Percentiles rank a stretch among this genome's conserved stretches.
phyloP scores from a whole-genome alignment of 2,113 vertebrate species.

The Urocolius indicus region DNA sequence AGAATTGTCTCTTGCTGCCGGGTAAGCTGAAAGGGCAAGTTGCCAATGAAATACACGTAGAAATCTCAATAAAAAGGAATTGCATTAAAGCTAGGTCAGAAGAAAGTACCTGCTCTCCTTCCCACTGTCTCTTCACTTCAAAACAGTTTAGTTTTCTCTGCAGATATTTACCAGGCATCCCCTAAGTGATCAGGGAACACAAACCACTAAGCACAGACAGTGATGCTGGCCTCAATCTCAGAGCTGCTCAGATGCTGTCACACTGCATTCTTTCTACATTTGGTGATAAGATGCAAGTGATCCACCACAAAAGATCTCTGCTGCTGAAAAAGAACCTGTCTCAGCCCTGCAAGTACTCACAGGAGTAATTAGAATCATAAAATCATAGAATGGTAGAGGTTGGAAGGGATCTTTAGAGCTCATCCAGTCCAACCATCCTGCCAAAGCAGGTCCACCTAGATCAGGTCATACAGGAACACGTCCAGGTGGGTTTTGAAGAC shows the following conservation, averaged over 20 bases:
- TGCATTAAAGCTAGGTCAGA: not conserved
- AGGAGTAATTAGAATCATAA: not conserved
- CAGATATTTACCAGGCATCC: not conserved
- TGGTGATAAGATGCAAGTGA: not conserved
- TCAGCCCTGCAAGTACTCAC: not conserved
- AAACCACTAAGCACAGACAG: not conserved
- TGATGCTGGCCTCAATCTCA: not conserved
- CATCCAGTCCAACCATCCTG: too few species aligned
- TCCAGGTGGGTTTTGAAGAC: too few species aligned
- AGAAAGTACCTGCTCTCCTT: not conserved
- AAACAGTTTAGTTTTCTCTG: not conserved
- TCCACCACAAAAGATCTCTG: not conserved
- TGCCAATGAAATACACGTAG: not conserved
- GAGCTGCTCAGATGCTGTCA: not conserved
- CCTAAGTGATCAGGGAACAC: not conserved
- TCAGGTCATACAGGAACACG: too few species aligned
- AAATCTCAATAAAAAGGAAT: not conserved
- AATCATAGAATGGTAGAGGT: too few species aligned
- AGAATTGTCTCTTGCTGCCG: not conserved
- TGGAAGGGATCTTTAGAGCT: too few species aligned
- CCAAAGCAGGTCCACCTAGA: too few species aligned
- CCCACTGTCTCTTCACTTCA: not conserved
- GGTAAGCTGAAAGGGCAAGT: not conserved
- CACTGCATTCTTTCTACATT: not conserved
- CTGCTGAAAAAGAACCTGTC: not conserved